Conservation (phyloP, 2,797 vertebrate genomes). For the Salmo trutta region DNA sequence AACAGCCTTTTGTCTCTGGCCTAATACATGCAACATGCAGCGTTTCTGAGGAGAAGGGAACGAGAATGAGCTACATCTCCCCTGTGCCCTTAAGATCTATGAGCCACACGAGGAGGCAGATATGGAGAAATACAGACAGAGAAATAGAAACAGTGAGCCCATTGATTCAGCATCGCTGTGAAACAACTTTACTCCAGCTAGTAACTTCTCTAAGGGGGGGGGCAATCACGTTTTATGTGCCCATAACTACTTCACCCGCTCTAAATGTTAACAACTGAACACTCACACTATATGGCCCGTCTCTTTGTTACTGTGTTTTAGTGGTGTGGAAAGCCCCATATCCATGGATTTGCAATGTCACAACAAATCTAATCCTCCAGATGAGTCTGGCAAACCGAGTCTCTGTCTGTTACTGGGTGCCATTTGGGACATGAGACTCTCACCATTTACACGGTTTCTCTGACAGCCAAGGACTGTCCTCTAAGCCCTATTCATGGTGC, state of each 20-base stretch:
- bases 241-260: slow-evolving; percentile 76
- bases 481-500: slow-evolving; percentile 18
- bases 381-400: slow-evolving; percentile 20
- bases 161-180: slow-evolving; percentile 63
- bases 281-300: slow-evolving; percentile 59
- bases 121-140: slow-evolving; percentile 66
- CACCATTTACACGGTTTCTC: no score
- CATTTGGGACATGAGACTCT: no score
- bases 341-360: slow-evolving; percentile 61
- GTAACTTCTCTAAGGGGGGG: slow-evolving; percentile 72
- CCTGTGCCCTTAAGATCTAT: slow-evolving; percentile 63
- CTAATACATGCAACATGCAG: neutral
- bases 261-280: slow-evolving; percentile 78
- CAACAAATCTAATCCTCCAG: slow-evolving; percentile 51
- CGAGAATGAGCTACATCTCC: slow-evolving; percentile 55
- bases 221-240: slow-evolving; percentile 77
- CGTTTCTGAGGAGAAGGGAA: no score
- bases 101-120: slow-evolving; percentile 61
- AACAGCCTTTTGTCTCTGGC: slow-evolving; percentile 37
- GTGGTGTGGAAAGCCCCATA: slow-evolving; percentile 43
- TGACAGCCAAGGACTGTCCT: no score
- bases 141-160: slow-evolving; percentile 64
- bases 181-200: slow-evolving; percentile 74
- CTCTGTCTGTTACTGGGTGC: no score
- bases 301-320: slow-evolving; percentile 56